phyloP scores from a whole-genome alignment of 2,888 invertebrate genomes.

The Tenodera sinensis region DNA sequence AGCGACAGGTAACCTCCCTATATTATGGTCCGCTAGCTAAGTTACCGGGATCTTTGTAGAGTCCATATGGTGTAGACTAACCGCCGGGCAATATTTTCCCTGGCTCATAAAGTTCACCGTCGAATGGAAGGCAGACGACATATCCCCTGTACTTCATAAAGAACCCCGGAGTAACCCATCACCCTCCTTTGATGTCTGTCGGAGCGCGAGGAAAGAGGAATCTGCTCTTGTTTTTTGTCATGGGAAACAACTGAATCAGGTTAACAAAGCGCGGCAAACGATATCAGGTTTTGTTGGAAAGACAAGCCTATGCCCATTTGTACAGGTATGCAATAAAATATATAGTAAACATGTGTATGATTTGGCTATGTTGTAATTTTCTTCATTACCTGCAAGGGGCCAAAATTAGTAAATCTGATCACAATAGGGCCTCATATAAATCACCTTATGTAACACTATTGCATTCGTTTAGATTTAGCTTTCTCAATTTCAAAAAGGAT shows the following conservation, averaged over 20 bases:
- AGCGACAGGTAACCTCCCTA: neutral
- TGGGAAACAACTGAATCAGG: neutral
- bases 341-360: too few relatives aligned
- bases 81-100: neutral
- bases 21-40: neutral
- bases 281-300: neutral
- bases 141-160: neutral
- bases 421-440: too few relatives aligned
- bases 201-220: neutral
- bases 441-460: too few relatives aligned
- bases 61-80: neutral
- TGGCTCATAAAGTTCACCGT: neutral
- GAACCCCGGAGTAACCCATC: neutral
- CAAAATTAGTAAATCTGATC: too few relatives aligned
- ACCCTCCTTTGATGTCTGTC: neutral
- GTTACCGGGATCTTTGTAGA: neutral
- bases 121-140: neutral
- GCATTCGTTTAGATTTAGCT: too few relatives aligned
- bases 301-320: too few relatives aligned
- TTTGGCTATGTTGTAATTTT: too few relatives aligned
- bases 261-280: neutral
- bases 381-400: too few relatives aligned
- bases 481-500: too few relatives aligned
- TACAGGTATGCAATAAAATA: too few relatives aligned
- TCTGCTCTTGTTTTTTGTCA: neutral